Percentiles rank a stretch among this genome's conserved stretches.
These are phyloP conservation scores for Himantopus leucocephalus DNA, from an alignment of 2,113 vertebrate species.

Conservation along the genomic window DNA sequence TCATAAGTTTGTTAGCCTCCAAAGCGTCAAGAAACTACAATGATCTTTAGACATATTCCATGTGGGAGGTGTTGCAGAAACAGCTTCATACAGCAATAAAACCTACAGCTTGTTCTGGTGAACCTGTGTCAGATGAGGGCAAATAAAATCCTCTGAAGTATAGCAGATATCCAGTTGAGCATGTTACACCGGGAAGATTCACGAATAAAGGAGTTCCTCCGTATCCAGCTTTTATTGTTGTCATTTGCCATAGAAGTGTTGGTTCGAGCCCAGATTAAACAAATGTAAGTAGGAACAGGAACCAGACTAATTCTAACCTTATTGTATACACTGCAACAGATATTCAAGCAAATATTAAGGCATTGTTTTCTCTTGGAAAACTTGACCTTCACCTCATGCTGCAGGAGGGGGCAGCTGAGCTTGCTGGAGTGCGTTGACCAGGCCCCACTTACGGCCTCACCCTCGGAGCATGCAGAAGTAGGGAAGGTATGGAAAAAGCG, in stretches of 20 bases:
- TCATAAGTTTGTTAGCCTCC: constrained; percentile 24
- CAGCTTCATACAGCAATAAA: neutral
- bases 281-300: neutral
- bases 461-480: neutral
- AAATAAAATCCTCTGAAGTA: constrained; percentile 14
- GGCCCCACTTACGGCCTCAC: neutral
- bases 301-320: neutral
- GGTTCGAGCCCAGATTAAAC: neutral
- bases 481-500: neutral
- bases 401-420: neutral
- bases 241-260: neutral
- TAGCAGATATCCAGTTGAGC: neutral
- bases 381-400: neutral
- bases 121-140: constrained; percentile 22
- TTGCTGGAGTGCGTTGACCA: neutral
- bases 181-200: neutral
- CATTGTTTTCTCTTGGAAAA: neutral
- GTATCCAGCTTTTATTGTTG: neutral
- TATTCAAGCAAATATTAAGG: neutral
- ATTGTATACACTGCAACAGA: neutral
- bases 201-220: neutral
- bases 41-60: constrained; percentile 14
- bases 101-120: neutral
- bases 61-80: constrained; percentile 25
- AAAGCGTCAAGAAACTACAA: neutral